These are phyloP conservation scores for Drosophila willistoni DNA, from an alignment of 1,140 invertebrate species.

Conservation along the genomic window DNA sequence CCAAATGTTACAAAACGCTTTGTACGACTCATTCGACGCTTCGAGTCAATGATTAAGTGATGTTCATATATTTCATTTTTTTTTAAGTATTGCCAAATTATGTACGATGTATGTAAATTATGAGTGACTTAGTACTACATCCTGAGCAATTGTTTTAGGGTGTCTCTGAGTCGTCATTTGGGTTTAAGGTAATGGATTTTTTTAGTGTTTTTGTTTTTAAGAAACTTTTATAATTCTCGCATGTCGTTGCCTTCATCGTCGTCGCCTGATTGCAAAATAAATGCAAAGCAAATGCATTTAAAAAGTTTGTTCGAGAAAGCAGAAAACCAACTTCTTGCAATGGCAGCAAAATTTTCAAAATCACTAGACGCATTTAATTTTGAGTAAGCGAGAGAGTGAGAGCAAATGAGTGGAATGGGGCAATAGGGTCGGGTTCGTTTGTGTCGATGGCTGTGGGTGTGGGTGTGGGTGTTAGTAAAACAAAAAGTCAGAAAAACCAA, in stretches of 20 bases:
- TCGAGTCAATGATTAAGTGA: too few relatives aligned
- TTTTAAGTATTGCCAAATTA: too few relatives aligned
- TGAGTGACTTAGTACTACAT: too few relatives aligned
- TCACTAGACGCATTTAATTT: slow-evolving; percentile 43
- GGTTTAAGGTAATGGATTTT: slow-evolving; percentile 8
- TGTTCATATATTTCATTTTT: too few relatives aligned
- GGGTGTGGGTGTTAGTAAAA: neutral
- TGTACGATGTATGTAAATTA: too few relatives aligned
- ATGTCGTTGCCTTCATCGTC: slow-evolving; percentile 32
- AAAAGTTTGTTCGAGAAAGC: slow-evolving; percentile 40
- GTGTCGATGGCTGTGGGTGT: neutral
- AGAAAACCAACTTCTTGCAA: slow-evolving; percentile 31
- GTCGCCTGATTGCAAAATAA: slow-evolving; percentile 66
- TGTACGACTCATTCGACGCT: too few relatives aligned
- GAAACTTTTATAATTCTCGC: slow-evolving; percentile 71
- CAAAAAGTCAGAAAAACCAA: slow-evolving; percentile 57
- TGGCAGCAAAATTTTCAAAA: slow-evolving; percentile 45
- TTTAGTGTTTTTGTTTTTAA: slow-evolving; percentile 50
- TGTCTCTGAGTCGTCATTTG: neutral
- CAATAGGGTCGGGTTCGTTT: neutral
- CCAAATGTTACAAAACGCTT: too few relatives aligned
- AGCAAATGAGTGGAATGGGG: neutral
- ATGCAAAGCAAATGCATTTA: slow-evolving; percentile 69
- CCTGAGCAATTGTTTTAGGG: neutral
- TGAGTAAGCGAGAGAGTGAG: slow-evolving; percentile 1